Conservation (phyloP, 2,888 invertebrate genomes). For the Drosophila peninsularis region DNA sequence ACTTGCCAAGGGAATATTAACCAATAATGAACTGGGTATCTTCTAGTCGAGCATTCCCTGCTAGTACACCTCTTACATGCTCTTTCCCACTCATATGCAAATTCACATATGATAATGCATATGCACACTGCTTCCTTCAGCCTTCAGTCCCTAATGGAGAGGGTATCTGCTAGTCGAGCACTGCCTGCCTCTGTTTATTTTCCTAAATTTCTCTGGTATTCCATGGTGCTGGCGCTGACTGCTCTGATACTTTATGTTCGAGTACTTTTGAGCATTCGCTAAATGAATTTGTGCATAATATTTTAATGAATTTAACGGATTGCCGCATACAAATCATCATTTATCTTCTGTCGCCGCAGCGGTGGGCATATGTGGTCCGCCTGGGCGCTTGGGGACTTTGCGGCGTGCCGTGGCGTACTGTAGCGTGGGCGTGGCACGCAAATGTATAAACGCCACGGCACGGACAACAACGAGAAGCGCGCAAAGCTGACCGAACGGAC, state of each 20-base stretch:
- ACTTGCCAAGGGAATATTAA: too few species aligned
- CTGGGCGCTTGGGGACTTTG: conserved; percentile 5
- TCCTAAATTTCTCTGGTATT: neutral
- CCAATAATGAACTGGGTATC: too few species aligned
- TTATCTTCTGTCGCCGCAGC: conserved; percentile 50
- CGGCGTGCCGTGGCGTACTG: conserved; percentile 13
- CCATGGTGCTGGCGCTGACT: conserved; percentile 16
- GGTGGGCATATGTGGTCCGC: conserved; percentile 4
- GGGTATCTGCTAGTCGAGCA: conserved; percentile 1
- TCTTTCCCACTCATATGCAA: neutral
- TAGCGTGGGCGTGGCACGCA: conserved; percentile 31
- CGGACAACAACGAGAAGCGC: conserved; percentile 13
- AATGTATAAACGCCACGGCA: conserved; percentile 23
- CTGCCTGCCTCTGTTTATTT: neutral
- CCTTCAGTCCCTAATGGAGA: neutral
- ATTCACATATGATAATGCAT: neutral
- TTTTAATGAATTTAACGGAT: conserved; percentile 71
- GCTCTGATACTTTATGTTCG: conserved; percentile 6
- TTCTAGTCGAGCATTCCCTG: neutral
- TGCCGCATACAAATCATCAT: conserved; percentile 65
- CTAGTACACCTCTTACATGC: too few species aligned
- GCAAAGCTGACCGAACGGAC: conserved; percentile 47
- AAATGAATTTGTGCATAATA: conserved; percentile 69
- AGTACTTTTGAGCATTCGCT: conserved; percentile 33
- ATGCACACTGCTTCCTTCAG: too few species aligned